phyloP scores from a whole-genome alignment of 2,113 vertebrate genomes.

The Monarcha castaneiventris region DNA sequence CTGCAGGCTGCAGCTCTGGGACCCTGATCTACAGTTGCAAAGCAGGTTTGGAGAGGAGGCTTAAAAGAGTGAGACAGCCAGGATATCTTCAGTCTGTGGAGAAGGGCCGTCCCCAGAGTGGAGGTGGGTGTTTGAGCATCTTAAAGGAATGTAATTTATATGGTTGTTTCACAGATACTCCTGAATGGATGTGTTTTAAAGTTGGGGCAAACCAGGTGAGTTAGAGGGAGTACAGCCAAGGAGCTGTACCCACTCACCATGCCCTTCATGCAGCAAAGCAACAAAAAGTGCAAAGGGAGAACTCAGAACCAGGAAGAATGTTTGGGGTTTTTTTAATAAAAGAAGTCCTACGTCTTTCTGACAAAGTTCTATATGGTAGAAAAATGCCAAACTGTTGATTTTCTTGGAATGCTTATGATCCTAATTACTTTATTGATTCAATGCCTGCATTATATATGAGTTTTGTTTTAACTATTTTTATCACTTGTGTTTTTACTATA shows the following conservation, averaged over 20 bases:
- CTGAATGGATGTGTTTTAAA: too few relatives aligned
- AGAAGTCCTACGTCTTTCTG: not conserved
- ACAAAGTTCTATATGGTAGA: rapidly evolving
- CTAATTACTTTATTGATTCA: not conserved
- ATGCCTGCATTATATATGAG: rapidly evolving
- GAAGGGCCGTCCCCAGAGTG: rapidly evolving
- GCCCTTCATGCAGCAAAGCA: not conserved
- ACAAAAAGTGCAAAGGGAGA: not conserved
- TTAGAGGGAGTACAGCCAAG: not conserved
- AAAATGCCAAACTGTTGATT: rapidly evolving
- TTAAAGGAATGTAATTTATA: rapidly evolving
- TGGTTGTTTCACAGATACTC: not conserved
- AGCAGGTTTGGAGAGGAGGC: not conserved
- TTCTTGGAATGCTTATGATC: not conserved
- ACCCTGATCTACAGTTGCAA: rapidly evolving
- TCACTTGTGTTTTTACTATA: not conserved
- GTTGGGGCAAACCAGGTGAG: too few relatives aligned
- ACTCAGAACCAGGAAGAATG: not conserved
- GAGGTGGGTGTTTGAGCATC: rapidly evolving
- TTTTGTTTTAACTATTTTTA: not conserved
- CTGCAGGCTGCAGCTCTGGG: not conserved
- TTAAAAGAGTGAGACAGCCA: rapidly evolving
- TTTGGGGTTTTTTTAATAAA: not conserved
- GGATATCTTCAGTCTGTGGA: rapidly evolving
- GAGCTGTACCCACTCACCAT: rapidly evolving